Percentiles rank a stretch among this genome's conserved stretches.
phyloP scores from a whole-genome alignment of 1,140 invertebrate species.

The Aphelenchoides fujianensis region DNA sequence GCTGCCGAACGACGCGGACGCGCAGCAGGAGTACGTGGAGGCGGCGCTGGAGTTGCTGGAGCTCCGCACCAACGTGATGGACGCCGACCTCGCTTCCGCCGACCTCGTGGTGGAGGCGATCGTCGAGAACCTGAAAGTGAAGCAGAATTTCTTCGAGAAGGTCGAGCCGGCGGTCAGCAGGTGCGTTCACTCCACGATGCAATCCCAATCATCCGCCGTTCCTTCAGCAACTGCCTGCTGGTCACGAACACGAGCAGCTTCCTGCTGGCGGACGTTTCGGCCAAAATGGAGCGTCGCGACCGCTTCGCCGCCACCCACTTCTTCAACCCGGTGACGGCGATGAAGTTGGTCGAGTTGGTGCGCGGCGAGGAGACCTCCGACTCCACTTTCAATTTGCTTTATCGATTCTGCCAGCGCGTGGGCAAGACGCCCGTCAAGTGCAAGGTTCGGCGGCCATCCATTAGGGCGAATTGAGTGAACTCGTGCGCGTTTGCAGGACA shows the following conservation, averaged over 20 bases:
- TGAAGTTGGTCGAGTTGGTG: conserved; percentile 77
- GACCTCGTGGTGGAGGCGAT: conserved; percentile 56
- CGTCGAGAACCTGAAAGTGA: conserved; percentile 57
- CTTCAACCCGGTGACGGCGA: conserved; percentile 86
- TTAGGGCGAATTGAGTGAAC: no score
- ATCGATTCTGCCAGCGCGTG: conserved; percentile 75
- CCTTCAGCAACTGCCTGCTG: conserved; percentile 67
- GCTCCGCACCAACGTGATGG: conserved; percentile 31
- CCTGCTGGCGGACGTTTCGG: conserved; percentile 77
- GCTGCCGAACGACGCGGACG: conserved; percentile 32
- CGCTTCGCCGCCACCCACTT: conserved; percentile 81
- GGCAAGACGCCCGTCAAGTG: conserved; percentile 61
- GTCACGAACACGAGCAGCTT: conserved; percentile 85
- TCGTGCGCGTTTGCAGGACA: conserved; percentile 71
- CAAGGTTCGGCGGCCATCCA: conserved; percentile 65
- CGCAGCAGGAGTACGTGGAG: conserved; percentile 39
- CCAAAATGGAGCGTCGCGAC: conserved; percentile 65
- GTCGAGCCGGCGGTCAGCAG: conserved; percentile 10
- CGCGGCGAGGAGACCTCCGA: conserved; percentile 68
- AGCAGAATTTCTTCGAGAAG: conserved; percentile 43
- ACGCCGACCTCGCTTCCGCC: conserved; percentile 41
- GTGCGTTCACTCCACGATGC: conserved; percentile 12
- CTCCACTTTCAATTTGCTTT: conserved; percentile 72
- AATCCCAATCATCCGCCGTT: neutral
- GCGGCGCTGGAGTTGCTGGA: conserved; percentile 28